Evolutionary conservation across 2,113 vertebrate genomes (phyloP).

Genomic region (Lamprologus tigripictilis): DNA sequence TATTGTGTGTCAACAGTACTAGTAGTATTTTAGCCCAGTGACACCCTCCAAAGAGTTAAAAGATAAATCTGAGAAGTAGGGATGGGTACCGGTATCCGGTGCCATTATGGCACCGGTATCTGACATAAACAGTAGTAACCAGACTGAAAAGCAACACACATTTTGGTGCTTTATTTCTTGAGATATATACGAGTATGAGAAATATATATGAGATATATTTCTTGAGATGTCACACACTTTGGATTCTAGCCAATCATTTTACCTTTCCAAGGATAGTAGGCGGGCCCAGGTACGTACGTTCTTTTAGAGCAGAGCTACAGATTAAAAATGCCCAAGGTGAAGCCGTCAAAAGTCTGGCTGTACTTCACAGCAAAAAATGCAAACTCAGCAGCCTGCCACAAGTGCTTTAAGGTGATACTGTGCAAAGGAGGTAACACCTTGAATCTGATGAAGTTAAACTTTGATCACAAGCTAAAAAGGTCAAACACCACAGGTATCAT

Average conservation of each 20-base stretch:
- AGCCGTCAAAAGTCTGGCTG: not conserved
- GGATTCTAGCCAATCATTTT: not conserved
- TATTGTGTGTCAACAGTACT: not conserved
- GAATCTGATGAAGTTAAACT: not conserved
- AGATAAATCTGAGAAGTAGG: not conserved
- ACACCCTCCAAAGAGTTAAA: not conserved
- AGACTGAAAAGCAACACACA: not conserved
- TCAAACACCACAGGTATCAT: not conserved
- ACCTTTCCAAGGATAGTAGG: not conserved
- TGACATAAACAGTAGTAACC: not conserved
- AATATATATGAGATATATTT: too few species aligned
- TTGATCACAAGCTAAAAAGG: not conserved
- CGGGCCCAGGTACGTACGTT: not conserved
- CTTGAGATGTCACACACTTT: not conserved
- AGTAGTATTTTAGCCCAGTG: not conserved
- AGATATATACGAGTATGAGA: too few species aligned
- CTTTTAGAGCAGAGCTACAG: not conserved
- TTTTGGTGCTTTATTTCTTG: not conserved
- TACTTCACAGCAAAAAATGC: not conserved
- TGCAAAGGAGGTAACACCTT: not conserved
- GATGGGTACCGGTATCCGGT: not conserved
- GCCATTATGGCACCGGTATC: not conserved
- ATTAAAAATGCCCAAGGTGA: not conserved
- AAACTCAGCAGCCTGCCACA: not conserved
- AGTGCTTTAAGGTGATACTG: not conserved